Percentiles rank a stretch among this genome's conserved stretches.
These are phyloP conservation scores for Hecatera dysodea DNA, from an alignment of 2,888 invertebrate genomes.

Conservation along the genomic window DNA sequence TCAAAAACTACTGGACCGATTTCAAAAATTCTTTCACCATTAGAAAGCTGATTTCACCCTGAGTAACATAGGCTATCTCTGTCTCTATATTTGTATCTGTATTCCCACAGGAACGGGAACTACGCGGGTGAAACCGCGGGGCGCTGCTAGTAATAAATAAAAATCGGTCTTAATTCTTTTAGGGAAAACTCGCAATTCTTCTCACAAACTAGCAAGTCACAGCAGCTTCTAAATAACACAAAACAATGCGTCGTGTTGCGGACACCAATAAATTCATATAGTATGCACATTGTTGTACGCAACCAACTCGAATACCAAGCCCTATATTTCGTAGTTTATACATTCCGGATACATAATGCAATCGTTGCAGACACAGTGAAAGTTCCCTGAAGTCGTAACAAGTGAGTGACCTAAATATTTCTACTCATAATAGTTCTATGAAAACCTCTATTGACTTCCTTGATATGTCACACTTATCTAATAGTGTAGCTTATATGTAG, in stretches of 20 bases:
- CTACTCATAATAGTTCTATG: constrained; percentile 13
- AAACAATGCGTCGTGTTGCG: neutral
- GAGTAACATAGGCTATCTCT: too few relatives aligned
- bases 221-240: neutral
- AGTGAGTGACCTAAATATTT: constrained; percentile 35
- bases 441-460: constrained; percentile 28
- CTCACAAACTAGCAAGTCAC: neutral
- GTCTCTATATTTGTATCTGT: too few relatives aligned
- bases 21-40: too few relatives aligned
- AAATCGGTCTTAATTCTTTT: too few relatives aligned
- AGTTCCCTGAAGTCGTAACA: constrained; percentile 44
- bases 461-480: constrained; percentile 8
- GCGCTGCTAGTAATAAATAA: too few relatives aligned
- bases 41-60: too few relatives aligned
- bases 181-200: too few relatives aligned
- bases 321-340: constrained; percentile 18
- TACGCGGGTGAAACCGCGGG: too few relatives aligned
- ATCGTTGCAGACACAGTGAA: constrained; percentile 29
- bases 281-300: neutral
- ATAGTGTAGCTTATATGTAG: neutral
- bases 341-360: constrained; percentile 27
- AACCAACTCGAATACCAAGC: constrained; percentile 12
- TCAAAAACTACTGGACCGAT: too few relatives aligned
- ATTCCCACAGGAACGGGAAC: too few relatives aligned
- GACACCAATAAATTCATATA: constrained; percentile 16